Percentiles rank a stretch among this genome's conserved stretches.
These are phyloP conservation scores for Hipposideros larvatus DNA, from an alignment of 2,797 vertebrate genomes.

Conservation along the genomic window DNA sequence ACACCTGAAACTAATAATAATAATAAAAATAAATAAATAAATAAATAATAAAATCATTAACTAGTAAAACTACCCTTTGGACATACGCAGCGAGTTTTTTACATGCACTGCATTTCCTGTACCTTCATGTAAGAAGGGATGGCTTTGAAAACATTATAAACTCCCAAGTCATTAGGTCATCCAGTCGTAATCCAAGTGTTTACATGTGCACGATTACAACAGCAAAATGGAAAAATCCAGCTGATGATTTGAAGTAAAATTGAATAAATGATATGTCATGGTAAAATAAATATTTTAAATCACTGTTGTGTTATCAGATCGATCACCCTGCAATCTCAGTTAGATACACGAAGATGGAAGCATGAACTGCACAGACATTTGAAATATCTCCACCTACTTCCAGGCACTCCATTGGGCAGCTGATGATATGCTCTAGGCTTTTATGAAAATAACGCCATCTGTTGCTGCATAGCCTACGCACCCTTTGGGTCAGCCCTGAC, in stretches of 20 bases:
- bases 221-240: background rate
- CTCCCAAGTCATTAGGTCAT: background rate
- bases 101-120: background rate
- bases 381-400: background rate
- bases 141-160: background rate
- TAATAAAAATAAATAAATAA: too few relatives aligned
- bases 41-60: background rate
- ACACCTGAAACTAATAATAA: too few relatives aligned
- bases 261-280: background rate
- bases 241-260: background rate
- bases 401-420: rapidly evolving
- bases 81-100: background rate
- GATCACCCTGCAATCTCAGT: rapidly evolving
- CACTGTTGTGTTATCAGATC: background rate
- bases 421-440: rapidly evolving
- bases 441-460: background rate
- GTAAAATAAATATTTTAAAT: conserved; percentile 19
- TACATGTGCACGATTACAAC: background rate
- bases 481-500: background rate
- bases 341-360: background rate
- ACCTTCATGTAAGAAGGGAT: background rate
- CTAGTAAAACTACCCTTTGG: background rate
- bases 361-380: rapidly evolving
- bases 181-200: background rate
- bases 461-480: rapidly evolving